Conservation (phyloP, 1,140 invertebrate genomes). For the Phenacoccus solenopsis region DNA sequence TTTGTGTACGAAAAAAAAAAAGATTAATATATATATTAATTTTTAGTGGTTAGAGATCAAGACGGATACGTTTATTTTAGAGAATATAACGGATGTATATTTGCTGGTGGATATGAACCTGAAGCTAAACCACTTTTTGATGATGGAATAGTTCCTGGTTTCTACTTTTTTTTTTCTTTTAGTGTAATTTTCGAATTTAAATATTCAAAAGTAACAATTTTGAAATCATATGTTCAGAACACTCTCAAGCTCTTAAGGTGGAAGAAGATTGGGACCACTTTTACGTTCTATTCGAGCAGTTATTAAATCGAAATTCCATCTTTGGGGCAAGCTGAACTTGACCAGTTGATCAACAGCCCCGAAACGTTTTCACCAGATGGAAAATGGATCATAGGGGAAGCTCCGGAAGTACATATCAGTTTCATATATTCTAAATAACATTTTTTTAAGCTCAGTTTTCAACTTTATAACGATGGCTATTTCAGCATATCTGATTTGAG, state of each 20-base stretch:
- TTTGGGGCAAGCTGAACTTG: slow-evolving; percentile 53
- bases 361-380: slow-evolving; percentile 91
- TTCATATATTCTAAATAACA: neutral
- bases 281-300: slow-evolving; percentile 70
- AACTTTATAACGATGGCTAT: too few species aligned
- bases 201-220: neutral
- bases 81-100: slow-evolving; percentile 60
- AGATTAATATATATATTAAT: slow-evolving; percentile 4
- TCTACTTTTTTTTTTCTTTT: too few species aligned
- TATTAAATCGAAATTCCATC: slow-evolving; percentile 71
- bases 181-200: neutral
- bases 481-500: too few species aligned
- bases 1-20: too few species aligned
- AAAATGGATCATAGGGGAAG: slow-evolving; percentile 84
- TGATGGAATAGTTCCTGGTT: slow-evolving; percentile 50
- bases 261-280: slow-evolving; percentile 91
- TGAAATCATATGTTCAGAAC: neutral
- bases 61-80: slow-evolving; percentile 81
- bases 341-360: slow-evolving; percentile 71
- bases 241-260: slow-evolving; percentile 34
- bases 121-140: slow-evolving; percentile 80
- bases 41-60: slow-evolving; percentile 69
- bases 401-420: slow-evolving; percentile 58
- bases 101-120: slow-evolving; percentile 78
- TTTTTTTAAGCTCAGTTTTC: too few species aligned